Conservation (phyloP, 1,140 invertebrate genomes). For the Leptinotarsa texana region DNA sequence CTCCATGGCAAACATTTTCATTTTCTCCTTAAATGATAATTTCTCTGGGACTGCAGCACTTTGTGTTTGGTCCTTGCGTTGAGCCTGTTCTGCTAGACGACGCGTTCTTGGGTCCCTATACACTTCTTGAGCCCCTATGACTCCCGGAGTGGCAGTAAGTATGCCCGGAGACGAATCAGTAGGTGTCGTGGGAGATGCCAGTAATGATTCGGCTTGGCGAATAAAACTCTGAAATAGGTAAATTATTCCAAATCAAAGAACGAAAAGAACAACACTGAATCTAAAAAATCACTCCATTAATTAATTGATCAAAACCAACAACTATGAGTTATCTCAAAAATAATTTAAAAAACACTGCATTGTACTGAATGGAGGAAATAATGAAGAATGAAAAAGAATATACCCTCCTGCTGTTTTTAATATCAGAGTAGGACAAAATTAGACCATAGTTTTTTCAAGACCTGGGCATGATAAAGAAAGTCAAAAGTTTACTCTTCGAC, state of each 20-base stretch:
- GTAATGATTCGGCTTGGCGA: constrained; percentile 75
- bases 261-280: too few species aligned
- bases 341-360: too few species aligned
- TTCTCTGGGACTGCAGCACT: constrained; percentile 81
- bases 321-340: too few species aligned
- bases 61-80: constrained; percentile 67
- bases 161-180: constrained; percentile 61
- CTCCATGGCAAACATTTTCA: constrained; percentile 96
- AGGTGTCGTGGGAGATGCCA: constrained; percentile 73
- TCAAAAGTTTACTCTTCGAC: too few species aligned
- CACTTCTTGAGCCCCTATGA: constrained; percentile 92
- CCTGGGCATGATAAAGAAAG: too few species aligned
- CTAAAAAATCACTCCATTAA: too few species aligned
- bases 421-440: too few species aligned
- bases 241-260: neutral
- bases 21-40: constrained; percentile 91
- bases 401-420: too few species aligned
- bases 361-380: too few species aligned
- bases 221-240: constrained; percentile 72
- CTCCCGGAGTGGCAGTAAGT: constrained; percentile 76
- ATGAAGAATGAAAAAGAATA: too few species aligned
- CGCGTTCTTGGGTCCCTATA: constrained; percentile 86
- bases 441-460: too few species aligned
- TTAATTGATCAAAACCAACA: too few species aligned
- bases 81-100: constrained; percentile 77